Percentiles rank a stretch among this genome's conserved stretches.
Conservation (phyloP, 2,888 invertebrate genomes). For the Perizoma flavofasciatum region DNA sequence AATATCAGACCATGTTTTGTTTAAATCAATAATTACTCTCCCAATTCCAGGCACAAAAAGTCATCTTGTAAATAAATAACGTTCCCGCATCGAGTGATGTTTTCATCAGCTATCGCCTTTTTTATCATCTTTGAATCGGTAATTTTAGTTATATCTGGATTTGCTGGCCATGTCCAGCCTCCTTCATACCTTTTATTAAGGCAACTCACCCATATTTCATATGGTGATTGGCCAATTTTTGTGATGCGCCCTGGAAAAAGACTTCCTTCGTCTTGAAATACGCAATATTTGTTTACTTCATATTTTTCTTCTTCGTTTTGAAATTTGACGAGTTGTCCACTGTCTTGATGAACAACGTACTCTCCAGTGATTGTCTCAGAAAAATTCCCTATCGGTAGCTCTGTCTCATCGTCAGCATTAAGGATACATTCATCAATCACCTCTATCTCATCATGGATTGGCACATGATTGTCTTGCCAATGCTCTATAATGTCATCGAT, state of each 20-base stretch:
- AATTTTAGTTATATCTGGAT: conserved; percentile 26
- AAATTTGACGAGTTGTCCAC: conserved; percentile 21
- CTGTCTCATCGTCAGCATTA: conserved; percentile 20
- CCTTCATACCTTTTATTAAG: conserved; percentile 31
- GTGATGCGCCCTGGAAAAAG: conserved; percentile 24
- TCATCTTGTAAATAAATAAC: conserved; percentile 30
- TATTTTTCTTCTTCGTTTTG: conserved; percentile 18
- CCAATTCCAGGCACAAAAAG: conserved; percentile 26
- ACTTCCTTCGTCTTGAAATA: conserved; percentile 29
- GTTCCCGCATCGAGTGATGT: conserved; percentile 29
- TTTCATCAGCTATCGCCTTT: conserved; percentile 28
- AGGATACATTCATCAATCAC: conserved; percentile 19
- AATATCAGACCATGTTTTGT: not conserved
- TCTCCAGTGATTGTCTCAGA: conserved; percentile 23
- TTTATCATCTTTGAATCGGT: conserved; percentile 21
- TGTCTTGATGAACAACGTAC: conserved; percentile 24
- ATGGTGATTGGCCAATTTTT: conserved; percentile 23
- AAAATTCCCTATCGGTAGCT: conserved; percentile 19
- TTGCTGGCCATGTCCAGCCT: conserved; percentile 31
- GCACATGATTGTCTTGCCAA: conserved; percentile 19
- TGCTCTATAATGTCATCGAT: conserved; percentile 17
- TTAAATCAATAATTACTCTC: conserved; percentile 20
- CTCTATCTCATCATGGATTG: conserved; percentile 18
- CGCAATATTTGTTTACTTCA: conserved; percentile 29
- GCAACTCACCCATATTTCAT: conserved; percentile 27